Conservation (phyloP, 2,888 invertebrate species). For the Cremastobaeus sp. region DNA sequence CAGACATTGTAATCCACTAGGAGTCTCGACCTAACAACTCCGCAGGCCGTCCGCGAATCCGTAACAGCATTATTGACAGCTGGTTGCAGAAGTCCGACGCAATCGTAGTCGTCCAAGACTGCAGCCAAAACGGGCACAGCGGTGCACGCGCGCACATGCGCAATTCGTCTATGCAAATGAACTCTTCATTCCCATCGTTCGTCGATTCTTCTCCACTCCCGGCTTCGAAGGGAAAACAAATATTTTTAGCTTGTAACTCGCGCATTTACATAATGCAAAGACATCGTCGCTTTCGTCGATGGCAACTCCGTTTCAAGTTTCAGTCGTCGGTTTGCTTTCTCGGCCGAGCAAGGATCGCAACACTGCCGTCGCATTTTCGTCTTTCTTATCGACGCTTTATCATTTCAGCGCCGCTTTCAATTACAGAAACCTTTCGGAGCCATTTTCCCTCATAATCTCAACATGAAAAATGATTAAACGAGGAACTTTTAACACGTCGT, state of each 20-base stretch:
- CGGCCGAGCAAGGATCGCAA: constrained; percentile 26
- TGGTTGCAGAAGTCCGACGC: constrained; percentile 55
- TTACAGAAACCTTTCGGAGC: background rate
- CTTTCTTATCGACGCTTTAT: background rate
- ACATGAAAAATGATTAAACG: constrained; percentile 26
- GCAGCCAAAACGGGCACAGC: constrained; percentile 29
- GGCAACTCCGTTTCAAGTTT: constrained; percentile 38
- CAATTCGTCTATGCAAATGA: constrained; percentile 46
- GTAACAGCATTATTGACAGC: constrained; percentile 56
- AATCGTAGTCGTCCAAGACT: constrained; percentile 62
- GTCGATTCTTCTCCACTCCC: constrained; percentile 37
- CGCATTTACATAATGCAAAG: constrained; percentile 55
- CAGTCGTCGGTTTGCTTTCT: constrained; percentile 41
- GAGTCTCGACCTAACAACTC: constrained; percentile 49
- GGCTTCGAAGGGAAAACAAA: constrained; percentile 56
- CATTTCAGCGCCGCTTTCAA: background rate
- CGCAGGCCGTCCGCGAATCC: constrained; percentile 32
- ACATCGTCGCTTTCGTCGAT: constrained; percentile 47
- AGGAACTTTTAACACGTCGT: constrained; percentile 30
- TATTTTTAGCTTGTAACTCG: constrained; percentile 57
- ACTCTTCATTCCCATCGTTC: constrained; percentile 44
- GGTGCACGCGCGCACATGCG: constrained; percentile 21
- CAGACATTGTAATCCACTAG: constrained; percentile 64
- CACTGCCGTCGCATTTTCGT: background rate
- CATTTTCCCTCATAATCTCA: constrained; percentile 8